A percentile compares a stretch with the other conserved stretches of the same genome.
Evolutionary conservation across 2,797 vertebrate genomes (phyloP).

Genomic region (Sebastes matsubarae): DNA sequence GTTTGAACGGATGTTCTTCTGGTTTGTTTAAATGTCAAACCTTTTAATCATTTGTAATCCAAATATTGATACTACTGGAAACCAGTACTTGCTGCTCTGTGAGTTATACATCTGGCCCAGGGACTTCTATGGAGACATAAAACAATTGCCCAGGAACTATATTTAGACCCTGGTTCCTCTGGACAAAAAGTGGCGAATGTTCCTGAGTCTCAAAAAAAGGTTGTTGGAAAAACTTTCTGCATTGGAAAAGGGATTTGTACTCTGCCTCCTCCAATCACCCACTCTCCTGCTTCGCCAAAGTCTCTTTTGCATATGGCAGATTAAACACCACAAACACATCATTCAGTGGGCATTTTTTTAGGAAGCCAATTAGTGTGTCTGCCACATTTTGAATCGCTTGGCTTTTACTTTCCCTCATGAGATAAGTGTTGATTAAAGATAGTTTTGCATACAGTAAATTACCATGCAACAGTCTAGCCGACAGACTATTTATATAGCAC

Average conservation of each 20-base stretch:
- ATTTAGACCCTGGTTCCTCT: neutral
- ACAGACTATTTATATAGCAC: neutral
- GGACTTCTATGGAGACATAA: neutral
- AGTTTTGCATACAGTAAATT: neutral
- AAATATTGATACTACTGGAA: neutral
- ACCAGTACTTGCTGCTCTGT: neutral
- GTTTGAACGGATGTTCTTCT: neutral
- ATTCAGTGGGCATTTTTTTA: slow-evolving; percentile 22
- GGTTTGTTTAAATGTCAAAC: neutral
- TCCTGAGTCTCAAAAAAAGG: neutral
- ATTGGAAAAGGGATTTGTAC: slow-evolving; percentile 4
- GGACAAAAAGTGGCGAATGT: neutral
- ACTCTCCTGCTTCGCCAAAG: neutral
- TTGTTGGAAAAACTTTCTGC: slow-evolving; percentile 7
- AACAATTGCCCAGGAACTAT: neutral
- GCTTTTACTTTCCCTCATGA: neutral
- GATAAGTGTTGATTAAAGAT: neutral
- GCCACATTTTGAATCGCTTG: neutral
- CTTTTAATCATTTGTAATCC: neutral
- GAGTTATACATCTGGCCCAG: neutral
- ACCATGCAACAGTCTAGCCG: neutral
- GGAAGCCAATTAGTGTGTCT: neutral
- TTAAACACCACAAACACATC: slow-evolving; percentile 29
- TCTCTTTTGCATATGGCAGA: slow-evolving; percentile 35
- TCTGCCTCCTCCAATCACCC: neutral